A percentile compares a stretch with the other conserved stretches of the same genome.
phyloP scores from a whole-genome alignment of 92 coral and sea anemone genomes.

The Plumapathes pennacea region DNA sequence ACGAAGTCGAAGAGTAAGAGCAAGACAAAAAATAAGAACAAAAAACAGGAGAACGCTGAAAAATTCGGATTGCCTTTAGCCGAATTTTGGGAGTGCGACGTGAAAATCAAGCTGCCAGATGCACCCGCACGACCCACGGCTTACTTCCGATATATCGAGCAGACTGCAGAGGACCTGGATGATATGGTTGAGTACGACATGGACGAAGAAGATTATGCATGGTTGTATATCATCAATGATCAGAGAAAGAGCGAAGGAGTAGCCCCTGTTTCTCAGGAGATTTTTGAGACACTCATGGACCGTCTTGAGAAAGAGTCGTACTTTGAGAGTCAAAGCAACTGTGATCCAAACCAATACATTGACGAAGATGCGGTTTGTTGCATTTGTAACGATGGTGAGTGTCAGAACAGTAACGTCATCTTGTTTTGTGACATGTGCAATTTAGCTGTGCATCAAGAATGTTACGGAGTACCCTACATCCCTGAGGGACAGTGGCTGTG shows the following conservation, averaged over 20 bases:
- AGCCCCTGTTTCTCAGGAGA: slow-evolving; percentile 98
- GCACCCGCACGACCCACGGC: slow-evolving; percentile 92
- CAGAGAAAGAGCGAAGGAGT: slow-evolving; percentile 87
- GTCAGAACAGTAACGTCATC: slow-evolving; percentile 98
- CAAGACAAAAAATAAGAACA: slow-evolving; percentile 56
- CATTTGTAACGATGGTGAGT: slow-evolving; percentile 98
- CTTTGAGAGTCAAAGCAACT: slow-evolving; percentile 94
- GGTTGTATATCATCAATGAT: slow-evolving; percentile 90
- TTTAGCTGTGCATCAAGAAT: slow-evolving; percentile 98
- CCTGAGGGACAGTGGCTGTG: slow-evolving; percentile 99
- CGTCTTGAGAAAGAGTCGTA: slow-evolving; percentile 95
- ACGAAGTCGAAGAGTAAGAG: slow-evolving; percentile 81
- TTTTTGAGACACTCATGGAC: slow-evolving; percentile 96
- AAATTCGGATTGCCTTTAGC: slow-evolving; percentile 69
- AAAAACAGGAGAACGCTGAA: slow-evolving; percentile 32
- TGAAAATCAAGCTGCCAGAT: slow-evolving; percentile 72
- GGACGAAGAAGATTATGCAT: slow-evolving; percentile 95
- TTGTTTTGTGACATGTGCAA: slow-evolving; percentile 99
- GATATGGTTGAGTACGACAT: slow-evolving; percentile 97
- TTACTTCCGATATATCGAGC: slow-evolving; percentile 95
- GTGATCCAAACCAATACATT: slow-evolving; percentile 98
- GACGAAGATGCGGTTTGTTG: slow-evolving; percentile 99
- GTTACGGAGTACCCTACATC: slow-evolving; percentile 99
- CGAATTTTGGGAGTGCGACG: slow-evolving; percentile 57
- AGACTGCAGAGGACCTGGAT: slow-evolving; percentile 96